phyloP scores from a whole-genome alignment of 1,140 invertebrate genomes.

The Lineus longissimus region DNA sequence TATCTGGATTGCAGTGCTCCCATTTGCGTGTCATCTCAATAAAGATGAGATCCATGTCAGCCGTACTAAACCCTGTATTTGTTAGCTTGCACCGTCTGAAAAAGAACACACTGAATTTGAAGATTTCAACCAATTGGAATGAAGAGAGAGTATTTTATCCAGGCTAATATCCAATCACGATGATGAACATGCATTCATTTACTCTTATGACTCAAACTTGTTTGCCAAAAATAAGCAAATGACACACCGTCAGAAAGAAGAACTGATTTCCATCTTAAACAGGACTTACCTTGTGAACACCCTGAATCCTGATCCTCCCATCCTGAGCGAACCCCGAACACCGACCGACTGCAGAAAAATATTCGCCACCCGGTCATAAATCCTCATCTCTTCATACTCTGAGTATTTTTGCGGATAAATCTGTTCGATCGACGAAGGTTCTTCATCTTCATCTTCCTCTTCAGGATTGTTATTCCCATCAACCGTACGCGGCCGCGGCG shows the following conservation, averaged over 20 bases:
- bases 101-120: conserved; percentile 1
- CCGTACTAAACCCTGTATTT: conserved; percentile 40
- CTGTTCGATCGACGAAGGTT: conserved; percentile 26
- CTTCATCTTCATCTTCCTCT: background rate
- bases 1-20: conserved; percentile 44
- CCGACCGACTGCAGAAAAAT: conserved; percentile 40
- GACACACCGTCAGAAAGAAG: background rate
- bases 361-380: conserved; percentile 37
- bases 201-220: no score
- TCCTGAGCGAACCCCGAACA: conserved; percentile 31
- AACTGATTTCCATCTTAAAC: background rate
- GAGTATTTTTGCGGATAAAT: conserved; percentile 38
- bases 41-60: conserved; percentile 46
- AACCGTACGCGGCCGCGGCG: no score
- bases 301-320: conserved; percentile 44
- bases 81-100: conserved; percentile 40
- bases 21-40: conserved; percentile 47
- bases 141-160: no score
- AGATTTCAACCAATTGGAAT: background rate
- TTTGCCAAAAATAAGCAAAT: no score
- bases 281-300: conserved; percentile 43
- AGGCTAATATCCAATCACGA: no score
- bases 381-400: conserved; percentile 27
- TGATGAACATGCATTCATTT: no score
- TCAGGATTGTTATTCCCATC: background rate